Base-by-base conservation (phyloP, 2,797 vertebrate genomes). In the Neosilurus mollespiculum region DNA sequence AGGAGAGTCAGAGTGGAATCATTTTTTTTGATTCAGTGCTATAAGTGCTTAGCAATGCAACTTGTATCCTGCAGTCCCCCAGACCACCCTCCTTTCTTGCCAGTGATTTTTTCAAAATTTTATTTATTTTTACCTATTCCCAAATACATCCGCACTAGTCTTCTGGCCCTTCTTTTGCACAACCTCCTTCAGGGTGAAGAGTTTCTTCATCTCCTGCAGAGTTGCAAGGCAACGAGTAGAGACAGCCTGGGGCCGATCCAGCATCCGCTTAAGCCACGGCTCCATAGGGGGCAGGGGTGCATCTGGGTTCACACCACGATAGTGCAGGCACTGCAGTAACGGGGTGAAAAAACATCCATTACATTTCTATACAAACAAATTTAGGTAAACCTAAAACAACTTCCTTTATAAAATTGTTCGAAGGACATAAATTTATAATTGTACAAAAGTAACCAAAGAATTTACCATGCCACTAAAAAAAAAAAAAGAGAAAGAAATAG, bases 111-210 rank as follows among this genome's bases (percentile, higher is more conserved):
- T 59, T 22, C 10, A 26, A 0, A 26, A 0, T 26, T 24, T 22
- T n/a, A 7, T 8, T 18, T 11, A 8, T 86, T 94, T 96, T 91
- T 92, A 99, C 98, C 92, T 94, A 88, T 95, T 95, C 88, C 96
- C 95, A 92, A 99, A 99, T 86, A 99, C 91, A 86, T 97, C 94
- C 87, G 96, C 96, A 16, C 96, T 97, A 26, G 97, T 97, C 89
- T 94, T 95, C 51, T 93, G 93, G 80, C 95, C 94, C 92, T 97
- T 99, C 89, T 93, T 97, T 92, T 96, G 97, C 90, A 91, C 86
- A 85, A 94, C 95, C 89, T 95, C 95, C 51, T 94, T 96, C 71
- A 99, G 94, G 51, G 96, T 95, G 84, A 99, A 99, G 67, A 91
- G 90, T 70, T 86, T 92, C 91, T 96, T 97, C 84, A 98, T 71